Evolutionary conservation across 2,113 vertebrate species (phyloP), one percentile per base, ranked within the genome.

Genomic region (Pluvianellus socialis): DNA sequence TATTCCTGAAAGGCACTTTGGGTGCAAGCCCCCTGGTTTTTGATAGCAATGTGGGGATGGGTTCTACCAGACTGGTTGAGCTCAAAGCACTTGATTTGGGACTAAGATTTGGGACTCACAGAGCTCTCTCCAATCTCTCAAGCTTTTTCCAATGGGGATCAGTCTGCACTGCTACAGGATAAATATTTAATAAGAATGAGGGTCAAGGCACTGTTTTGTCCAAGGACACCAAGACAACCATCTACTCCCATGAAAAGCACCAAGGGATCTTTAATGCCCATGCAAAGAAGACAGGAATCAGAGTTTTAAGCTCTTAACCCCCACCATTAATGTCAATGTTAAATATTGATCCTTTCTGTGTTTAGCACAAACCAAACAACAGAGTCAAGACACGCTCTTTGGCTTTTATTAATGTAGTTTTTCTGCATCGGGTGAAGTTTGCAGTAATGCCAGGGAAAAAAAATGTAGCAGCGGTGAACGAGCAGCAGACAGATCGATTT

Each of bases 401-500:
- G 84, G 45, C 92, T 97, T 89, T 80, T 93, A 96, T 92, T 96
- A 94, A 96, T 97, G 96, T 90, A 82, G 65, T 76, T 94, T 91
- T 91, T 94, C 88, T 90, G 65, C 71, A 79, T 26, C 0, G 2
- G 33, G 28, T 96, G 94, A 96, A 96, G 70, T 93, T 93, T 81
- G 79, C 45, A 65, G 90, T 82, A 86, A 40, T 1, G 3, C 28
- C 18, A 66, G 86, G 62, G 20, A 61, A n/a, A 88, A 80, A 94
- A 90, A 94, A 90, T 42, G 77, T 66, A 80, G 59, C 9, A 3
- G 58, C 19, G 2, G 30, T 55, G 71, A 95, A 70, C 4, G 3
- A 91, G 65, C 7, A 4, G 68, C 70, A 94, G 95, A 93, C 85
- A 83, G 76, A 95, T 94, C 75, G 73, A 91, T 96, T 95, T 76